A percentile compares a stretch with the other conserved stretches of the same genome.
phyloP scores from a whole-genome alignment of 2,888 invertebrate species.

The Drosophila helvetica region DNA sequence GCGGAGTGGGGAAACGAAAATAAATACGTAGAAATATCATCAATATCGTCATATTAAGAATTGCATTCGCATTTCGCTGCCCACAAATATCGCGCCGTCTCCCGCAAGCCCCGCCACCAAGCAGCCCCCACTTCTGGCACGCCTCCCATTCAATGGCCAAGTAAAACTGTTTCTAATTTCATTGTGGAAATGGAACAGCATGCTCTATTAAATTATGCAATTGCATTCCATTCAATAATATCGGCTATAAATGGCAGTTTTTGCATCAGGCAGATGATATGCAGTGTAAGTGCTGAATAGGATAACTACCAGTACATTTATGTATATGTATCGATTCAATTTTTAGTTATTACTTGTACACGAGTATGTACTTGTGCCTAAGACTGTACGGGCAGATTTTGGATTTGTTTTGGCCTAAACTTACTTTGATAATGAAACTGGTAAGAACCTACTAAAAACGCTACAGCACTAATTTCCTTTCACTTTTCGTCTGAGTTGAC shows the following conservation, averaged over 20 bases:
- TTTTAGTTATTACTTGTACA: too few relatives aligned
- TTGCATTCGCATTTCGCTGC: conserved; percentile 2
- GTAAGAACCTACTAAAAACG: background rate
- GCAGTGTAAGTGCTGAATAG: background rate
- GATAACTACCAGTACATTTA: background rate
- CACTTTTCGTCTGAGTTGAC: background rate
- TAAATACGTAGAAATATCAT: conserved; percentile 7
- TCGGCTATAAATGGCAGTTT: background rate
- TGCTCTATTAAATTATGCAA: background rate
- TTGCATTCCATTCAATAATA: too few relatives aligned
- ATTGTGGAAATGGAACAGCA: background rate
- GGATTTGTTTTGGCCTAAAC: too few relatives aligned
- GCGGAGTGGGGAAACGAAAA: background rate
- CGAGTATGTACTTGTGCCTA: background rate
- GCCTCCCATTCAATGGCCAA: background rate
- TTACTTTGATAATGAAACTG: background rate
- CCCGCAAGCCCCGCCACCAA: background rate
- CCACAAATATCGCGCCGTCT: background rate
- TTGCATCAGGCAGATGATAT: background rate
- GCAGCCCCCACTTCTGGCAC: background rate
- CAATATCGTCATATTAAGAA: background rate
- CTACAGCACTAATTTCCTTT: background rate
- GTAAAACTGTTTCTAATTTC: background rate
- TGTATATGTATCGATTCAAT: too few relatives aligned
- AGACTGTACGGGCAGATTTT: too few relatives aligned